Evolutionary conservation across 2,888 invertebrate genomes (phyloP).

Genomic region (Tortricodes alternella): DNA sequence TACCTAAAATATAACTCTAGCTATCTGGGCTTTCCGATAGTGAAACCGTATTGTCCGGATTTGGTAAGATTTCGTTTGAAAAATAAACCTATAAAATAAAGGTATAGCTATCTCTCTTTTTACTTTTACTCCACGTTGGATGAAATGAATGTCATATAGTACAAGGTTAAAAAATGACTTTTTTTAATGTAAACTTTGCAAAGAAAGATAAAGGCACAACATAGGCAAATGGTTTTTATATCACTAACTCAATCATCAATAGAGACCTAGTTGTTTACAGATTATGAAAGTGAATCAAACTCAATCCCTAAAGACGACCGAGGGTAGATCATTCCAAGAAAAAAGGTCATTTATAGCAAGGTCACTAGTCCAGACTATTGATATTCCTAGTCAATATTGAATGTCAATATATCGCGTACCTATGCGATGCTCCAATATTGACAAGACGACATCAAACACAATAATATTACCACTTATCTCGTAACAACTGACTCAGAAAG

Average conservation of each 20-base stretch:
- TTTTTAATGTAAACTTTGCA: background rate
- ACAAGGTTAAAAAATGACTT: too few relatives aligned
- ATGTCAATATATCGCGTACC: slow-evolving; percentile 78
- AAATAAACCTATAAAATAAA: background rate
- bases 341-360: slow-evolving; percentile 55
- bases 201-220: too few relatives aligned
- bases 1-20: background rate
- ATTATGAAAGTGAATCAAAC: slow-evolving; percentile 23
- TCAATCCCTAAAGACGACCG: slow-evolving; percentile 11
- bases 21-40: background rate
- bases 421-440: slow-evolving; percentile 74
- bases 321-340: slow-evolving; percentile 47
- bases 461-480: slow-evolving; percentile 78
- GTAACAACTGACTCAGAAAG: slow-evolving; percentile 71
- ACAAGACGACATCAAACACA: slow-evolving; percentile 73
- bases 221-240: too few relatives aligned
- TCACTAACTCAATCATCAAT: too few relatives aligned
- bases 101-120: background rate
- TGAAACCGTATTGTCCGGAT: background rate
- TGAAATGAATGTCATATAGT: too few relatives aligned
- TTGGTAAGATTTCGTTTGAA: background rate
- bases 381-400: slow-evolving; percentile 74
- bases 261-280: too few relatives aligned
- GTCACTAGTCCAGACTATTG: slow-evolving; percentile 64
- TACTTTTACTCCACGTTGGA: too few relatives aligned